These are phyloP conservation scores for Piaya cayana DNA, from an alignment of 2,113 vertebrate genomes.

Conservation along the genomic window DNA sequence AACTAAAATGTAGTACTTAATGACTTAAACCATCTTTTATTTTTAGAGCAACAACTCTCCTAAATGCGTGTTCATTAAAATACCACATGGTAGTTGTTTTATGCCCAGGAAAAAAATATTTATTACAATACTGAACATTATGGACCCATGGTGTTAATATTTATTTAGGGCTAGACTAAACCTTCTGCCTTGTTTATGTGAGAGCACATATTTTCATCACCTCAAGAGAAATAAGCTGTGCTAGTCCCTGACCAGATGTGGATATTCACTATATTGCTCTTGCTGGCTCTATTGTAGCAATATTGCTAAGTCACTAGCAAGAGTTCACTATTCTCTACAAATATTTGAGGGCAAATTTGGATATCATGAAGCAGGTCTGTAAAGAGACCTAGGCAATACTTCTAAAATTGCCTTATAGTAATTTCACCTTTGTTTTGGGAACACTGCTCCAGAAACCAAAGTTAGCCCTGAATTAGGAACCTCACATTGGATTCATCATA, in stretches of 20 bases:
- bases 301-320: not conserved
- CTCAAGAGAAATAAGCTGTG: conserved; percentile 28
- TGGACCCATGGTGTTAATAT: not conserved
- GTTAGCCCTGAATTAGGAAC: not conserved
- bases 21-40: not conserved
- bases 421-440: not conserved
- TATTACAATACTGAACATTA: not conserved
- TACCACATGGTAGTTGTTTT: not conserved
- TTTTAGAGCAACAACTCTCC: not conserved
- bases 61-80: not conserved
- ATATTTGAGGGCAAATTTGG: conserved; percentile 32
- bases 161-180: conserved; percentile 56
- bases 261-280: not conserved
- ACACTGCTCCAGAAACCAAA: not conserved
- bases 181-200: conserved; percentile 33
- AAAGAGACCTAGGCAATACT: not conserved
- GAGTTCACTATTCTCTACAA: not conserved
- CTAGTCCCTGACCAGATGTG: conserved; percentile 16
- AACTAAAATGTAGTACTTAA: not conserved
- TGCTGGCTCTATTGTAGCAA: not conserved
- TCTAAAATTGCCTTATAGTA: not conserved
- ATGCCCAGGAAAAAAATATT: not conserved
- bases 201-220: not conserved
- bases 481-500: not conserved
- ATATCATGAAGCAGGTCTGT: not conserved